Base-by-base conservation (phyloP, 2,888 invertebrate genomes). In the Eurytoma adleriae region DNA sequence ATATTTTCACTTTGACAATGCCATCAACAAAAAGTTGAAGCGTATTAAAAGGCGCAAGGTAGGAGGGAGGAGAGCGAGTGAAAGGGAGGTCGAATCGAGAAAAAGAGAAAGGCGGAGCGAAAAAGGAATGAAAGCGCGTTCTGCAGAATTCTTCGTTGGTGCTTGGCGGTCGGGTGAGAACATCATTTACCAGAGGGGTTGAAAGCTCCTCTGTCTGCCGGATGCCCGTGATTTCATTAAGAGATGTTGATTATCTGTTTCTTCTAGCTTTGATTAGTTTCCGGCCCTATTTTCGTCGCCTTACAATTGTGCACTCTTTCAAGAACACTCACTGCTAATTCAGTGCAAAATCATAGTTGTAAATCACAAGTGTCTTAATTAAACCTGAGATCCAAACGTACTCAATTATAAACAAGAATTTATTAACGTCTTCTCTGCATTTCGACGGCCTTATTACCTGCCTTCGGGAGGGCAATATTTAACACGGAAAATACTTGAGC, bases 81-180 rank as follows among this genome's bases (percentile, higher is more conserved):
- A 57, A 52, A 24, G 18, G 18, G n/a, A 24, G 62, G 20, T 24
- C 30, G 40, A 70, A 62, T 48, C 64, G 69, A 71, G 78, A 78
- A 57, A 48, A 48, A 27, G 67, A 54, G 30, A 18, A 18, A 64
- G 69, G 40, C 20, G 62, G 68, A 20, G 30, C 52, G 48, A 69
- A 30, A 69, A 54, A 68, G 14, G 50, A 40, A 75, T 20, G 57
- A 61, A 54, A 30, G 68, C 50, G 54, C 48, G 56, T 56, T 70
- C 64, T 48, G 70, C 20, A 57, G 64, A 77, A 77, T 77, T 77
- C 77, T 77, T 77, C 70, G 75, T 30, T n/a, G 7, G 12, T 64
- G 16, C 10, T 64, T 54, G 72, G 54, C 27, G 27, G 67, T 66
- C n/a, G 54, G 62, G 30, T 7, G 57, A 50, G 70, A 77, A 64